Evolutionary conservation across 2,797 vertebrate species (phyloP).

Genomic region (Pogoniulus pusillus): DNA sequence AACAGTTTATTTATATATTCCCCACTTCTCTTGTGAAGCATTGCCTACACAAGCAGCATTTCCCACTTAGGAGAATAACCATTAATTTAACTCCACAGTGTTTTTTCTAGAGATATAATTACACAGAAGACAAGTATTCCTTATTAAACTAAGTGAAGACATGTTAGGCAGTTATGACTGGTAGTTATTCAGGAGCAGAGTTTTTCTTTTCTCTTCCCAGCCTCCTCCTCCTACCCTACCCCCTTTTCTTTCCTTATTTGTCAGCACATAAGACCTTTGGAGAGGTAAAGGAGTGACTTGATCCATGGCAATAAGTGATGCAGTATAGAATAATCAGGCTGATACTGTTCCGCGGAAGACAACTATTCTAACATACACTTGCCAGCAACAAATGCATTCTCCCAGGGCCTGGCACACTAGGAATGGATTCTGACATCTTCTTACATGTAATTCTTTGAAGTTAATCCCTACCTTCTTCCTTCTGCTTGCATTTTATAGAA

Average conservation of each 20-base stretch:
- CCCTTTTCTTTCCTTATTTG: background rate
- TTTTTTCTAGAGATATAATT: slow-evolving; percentile 64
- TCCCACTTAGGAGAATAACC: slow-evolving; percentile 56
- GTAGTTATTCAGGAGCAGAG: slow-evolving; percentile 5
- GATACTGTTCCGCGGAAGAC: background rate
- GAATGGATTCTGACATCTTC: background rate
- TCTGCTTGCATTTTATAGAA: background rate
- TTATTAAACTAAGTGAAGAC: slow-evolving; percentile 64
- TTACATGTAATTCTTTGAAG: background rate
- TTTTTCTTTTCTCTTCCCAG: background rate
- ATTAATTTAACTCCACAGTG: slow-evolving; percentile 59
- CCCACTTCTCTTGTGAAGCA: slow-evolving; percentile 58
- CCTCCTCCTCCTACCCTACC: no score
- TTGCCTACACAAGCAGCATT: slow-evolving; percentile 56
- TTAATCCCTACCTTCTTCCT: background rate
- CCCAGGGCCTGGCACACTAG: background rate
- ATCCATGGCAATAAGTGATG: background rate
- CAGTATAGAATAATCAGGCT: background rate
- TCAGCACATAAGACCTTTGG: background rate
- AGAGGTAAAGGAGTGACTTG: background rate
- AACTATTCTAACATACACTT: background rate
- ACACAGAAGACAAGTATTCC: slow-evolving; percentile 40
- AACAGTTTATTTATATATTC: slow-evolving; percentile 61
- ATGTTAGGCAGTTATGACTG: slow-evolving; percentile 12
- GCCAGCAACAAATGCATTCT: background rate